These are phyloP conservation scores for Xiphophorus birchmanni DNA, from an alignment of 2,797 vertebrate species.

Conservation along the genomic window DNA sequence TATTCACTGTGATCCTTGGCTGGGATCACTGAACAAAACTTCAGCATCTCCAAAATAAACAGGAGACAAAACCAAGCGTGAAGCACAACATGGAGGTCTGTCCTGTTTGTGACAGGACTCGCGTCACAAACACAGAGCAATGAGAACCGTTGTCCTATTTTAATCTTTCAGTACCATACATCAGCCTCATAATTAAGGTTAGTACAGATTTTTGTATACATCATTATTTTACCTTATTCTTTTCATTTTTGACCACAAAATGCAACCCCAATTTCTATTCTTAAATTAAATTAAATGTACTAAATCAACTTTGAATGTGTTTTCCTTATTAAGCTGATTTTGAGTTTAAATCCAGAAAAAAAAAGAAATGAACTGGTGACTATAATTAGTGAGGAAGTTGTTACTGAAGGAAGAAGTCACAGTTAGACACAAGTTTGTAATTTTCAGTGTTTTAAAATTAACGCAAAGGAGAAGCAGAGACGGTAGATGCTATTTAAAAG, in stretches of 20 bases:
- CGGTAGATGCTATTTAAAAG: background rate
- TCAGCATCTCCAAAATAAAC: background rate
- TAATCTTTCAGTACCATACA: background rate
- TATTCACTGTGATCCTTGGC: background rate
- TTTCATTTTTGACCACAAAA: background rate
- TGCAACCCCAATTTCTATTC: too few relatives aligned
- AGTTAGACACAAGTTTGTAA: background rate
- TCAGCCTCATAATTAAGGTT: background rate
- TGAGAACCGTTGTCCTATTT: background rate
- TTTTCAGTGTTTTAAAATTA: background rate
- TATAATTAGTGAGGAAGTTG: background rate
- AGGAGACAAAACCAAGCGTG: background rate
- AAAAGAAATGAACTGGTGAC: too few relatives aligned
- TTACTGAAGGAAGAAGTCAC: background rate
- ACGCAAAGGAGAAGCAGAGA: background rate
- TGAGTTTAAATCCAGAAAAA: too few relatives aligned
- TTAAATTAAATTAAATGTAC: too few relatives aligned
- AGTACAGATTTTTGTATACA: background rate
- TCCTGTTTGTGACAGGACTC: background rate
- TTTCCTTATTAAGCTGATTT: too few relatives aligned
- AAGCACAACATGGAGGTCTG: background rate
- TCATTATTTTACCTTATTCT: background rate
- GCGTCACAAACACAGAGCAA: background rate
- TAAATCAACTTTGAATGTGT: too few relatives aligned
- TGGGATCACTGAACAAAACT: background rate